phyloP scores from a whole-genome alignment of 2,888 invertebrate species.

The Yponomeuta evonymella region DNA sequence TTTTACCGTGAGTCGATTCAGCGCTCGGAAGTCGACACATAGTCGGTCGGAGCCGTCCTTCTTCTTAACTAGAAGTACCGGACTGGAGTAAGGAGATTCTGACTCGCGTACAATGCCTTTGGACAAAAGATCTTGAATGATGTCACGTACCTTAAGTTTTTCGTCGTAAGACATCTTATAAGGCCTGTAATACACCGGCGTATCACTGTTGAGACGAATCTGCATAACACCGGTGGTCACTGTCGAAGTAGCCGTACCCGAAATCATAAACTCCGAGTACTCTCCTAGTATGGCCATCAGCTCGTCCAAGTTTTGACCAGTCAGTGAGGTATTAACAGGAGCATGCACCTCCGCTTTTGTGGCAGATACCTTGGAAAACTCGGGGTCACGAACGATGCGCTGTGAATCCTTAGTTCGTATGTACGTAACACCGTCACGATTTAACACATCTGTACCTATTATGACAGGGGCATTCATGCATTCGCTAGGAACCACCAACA shows the following conservation, averaged over 20 bases:
- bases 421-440: constrained; percentile 26
- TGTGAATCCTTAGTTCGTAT: constrained; percentile 22
- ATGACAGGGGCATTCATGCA: constrained; percentile 25
- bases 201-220: constrained; percentile 17
- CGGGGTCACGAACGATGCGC: constrained; percentile 16
- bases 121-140: constrained; percentile 21
- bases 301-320: constrained; percentile 17
- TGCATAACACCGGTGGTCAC: constrained; percentile 24
- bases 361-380: too few species aligned
- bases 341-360: too few species aligned
- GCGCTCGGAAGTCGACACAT: neutral
- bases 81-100: constrained; percentile 8
- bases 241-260: constrained; percentile 23
- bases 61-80: constrained; percentile 25
- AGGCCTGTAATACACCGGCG: constrained; percentile 21
- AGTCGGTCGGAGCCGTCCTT: constrained; percentile 22
- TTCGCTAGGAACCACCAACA: constrained; percentile 22
- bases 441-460: constrained; percentile 27
- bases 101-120: constrained; percentile 22
- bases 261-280: constrained; percentile 20
- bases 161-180: constrained; percentile 20
- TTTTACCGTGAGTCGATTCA: too few species aligned
- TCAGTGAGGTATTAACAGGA: constrained; percentile 21
- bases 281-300: constrained; percentile 19
- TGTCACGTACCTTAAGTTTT: constrained; percentile 17